These are phyloP conservation scores for Ichneumon xanthorius DNA, from an alignment of 2,888 invertebrate genomes.

Conservation along the genomic window DNA sequence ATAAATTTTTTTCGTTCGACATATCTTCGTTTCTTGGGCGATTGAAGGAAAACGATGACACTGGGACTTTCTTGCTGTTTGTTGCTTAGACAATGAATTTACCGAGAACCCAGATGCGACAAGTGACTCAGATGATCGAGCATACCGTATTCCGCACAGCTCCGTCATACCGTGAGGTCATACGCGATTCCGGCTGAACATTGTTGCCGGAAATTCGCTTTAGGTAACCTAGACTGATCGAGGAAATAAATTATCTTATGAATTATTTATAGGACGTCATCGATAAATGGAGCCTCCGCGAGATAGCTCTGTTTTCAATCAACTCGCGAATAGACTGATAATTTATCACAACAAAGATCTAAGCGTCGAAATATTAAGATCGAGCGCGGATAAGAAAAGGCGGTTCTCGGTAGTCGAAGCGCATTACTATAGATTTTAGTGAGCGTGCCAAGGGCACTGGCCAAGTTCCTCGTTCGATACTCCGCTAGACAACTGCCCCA, in stretches of 20 bases:
- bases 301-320: neutral
- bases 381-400: neutral
- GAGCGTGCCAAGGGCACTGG: constrained; percentile 35
- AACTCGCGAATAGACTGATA: neutral
- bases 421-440: neutral
- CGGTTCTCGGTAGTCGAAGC: neutral
- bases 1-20: neutral
- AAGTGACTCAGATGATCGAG: constrained; percentile 55
- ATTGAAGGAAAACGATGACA: neutral
- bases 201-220: constrained; percentile 33
- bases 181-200: constrained; percentile 8
- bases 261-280: neutral
- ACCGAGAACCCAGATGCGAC: neutral
- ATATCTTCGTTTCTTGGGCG: neutral
- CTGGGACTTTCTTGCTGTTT: neutral
- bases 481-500: constrained; percentile 36
- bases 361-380: constrained; percentile 5
- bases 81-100: constrained; percentile 12
- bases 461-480: constrained; percentile 61
- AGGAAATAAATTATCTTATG: constrained; percentile 16
- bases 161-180: constrained; percentile 62
- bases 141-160: constrained; percentile 37
- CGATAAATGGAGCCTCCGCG: neutral
- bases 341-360: neutral
- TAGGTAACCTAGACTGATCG: neutral